Evolutionary conservation across 2,113 vertebrate species (phyloP).

Genomic region (Elephas maximus): DNA sequence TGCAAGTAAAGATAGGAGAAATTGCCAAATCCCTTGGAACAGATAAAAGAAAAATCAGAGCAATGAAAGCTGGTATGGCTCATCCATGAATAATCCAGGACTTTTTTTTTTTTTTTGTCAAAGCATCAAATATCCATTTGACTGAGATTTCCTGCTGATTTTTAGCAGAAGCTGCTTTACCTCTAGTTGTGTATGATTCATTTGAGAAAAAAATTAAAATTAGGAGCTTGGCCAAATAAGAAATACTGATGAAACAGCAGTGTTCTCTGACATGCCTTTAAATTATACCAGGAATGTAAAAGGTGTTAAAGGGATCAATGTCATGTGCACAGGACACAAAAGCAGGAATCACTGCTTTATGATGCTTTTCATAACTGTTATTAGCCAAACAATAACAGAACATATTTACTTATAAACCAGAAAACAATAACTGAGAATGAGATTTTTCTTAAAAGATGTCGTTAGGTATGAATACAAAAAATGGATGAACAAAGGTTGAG

Average conservation of each 20-base stretch:
- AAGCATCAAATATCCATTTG: not conserved
- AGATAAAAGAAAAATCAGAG: constrained; percentile 35
- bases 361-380: not conserved
- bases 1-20: not conserved
- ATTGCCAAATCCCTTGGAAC: constrained; percentile 42
- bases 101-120: not conserved
- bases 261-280: not conserved
- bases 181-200: not conserved
- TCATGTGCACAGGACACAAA: too few species aligned
- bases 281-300: not conserved
- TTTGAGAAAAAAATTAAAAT: not conserved
- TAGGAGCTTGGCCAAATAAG: not conserved
- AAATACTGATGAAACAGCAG: not conserved
- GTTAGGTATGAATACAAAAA: not conserved
- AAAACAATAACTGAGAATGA: not conserved
- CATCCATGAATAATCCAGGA: not conserved
- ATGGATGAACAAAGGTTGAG: rapidly evolving
- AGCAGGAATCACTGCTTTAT: not conserved
- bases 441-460: not conserved
- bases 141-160: not conserved
- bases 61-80: not conserved
- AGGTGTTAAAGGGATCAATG: not conserved
- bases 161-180: constrained; percentile 35
- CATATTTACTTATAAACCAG: not conserved
- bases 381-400: not conserved